These are phyloP conservation scores for Chrysopa pallens DNA, from an alignment of 1,140 invertebrate genomes.

Conservation along the genomic window DNA sequence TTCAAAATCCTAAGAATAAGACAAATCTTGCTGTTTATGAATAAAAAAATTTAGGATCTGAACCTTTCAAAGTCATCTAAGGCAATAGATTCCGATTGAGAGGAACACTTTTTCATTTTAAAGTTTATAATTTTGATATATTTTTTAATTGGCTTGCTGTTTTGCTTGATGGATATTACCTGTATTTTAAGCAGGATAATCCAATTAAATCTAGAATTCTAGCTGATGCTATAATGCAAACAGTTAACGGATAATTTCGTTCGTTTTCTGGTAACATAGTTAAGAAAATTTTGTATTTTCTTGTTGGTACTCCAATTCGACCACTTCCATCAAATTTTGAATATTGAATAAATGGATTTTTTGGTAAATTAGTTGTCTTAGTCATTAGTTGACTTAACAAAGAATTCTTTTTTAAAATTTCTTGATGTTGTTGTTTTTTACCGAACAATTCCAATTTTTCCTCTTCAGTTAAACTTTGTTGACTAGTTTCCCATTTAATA, in stretches of 20 bases:
- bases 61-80: too few species aligned
- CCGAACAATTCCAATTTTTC: conserved; percentile 53
- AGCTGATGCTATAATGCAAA: conserved; percentile 62
- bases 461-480: conserved; percentile 27
- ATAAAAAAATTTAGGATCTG: too few species aligned
- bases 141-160: too few species aligned
- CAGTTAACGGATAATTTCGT: conserved; percentile 65
- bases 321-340: conserved; percentile 81
- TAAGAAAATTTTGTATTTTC: conserved; percentile 71
- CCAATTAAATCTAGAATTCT: conserved; percentile 88
- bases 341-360: conserved; percentile 77
- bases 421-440: conserved; percentile 24
- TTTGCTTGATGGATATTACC: too few species aligned
- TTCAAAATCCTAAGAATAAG: too few species aligned
- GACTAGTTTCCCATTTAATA: conserved; percentile 53
- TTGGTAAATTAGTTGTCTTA: conserved; percentile 49
- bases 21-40: too few species aligned
- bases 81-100: too few species aligned
- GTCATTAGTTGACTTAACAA: conserved; percentile 52
- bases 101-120: too few species aligned
- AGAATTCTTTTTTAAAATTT: conserved; percentile 29
- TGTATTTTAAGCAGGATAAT: conserved; percentile 73
- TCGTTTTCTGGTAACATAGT: conserved; percentile 66
- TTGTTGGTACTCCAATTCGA: conserved; percentile 54
- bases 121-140: too few species aligned